phyloP scores from a whole-genome alignment of 2,113 vertebrate species.

The Gracilinanus agilis region DNA sequence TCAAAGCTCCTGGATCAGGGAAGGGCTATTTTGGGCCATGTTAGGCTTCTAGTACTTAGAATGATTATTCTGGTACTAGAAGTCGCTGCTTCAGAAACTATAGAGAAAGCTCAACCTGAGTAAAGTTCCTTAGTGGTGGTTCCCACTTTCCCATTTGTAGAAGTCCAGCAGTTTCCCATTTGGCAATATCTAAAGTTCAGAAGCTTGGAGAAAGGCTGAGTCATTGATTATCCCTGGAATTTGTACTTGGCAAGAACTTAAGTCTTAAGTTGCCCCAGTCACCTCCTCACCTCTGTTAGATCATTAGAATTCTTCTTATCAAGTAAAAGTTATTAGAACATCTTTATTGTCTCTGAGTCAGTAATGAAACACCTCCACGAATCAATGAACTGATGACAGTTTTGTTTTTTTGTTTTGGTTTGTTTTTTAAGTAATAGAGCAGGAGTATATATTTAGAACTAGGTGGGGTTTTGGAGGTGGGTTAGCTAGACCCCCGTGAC shows the following conservation, averaged over 20 bases:
- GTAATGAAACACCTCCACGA: background rate
- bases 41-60: too few species aligned
- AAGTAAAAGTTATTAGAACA: constrained; percentile 54
- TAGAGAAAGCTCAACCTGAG: background rate
- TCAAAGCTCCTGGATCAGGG: background rate
- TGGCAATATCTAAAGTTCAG: background rate
- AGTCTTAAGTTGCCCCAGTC: background rate
- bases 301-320: background rate
- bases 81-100: background rate
- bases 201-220: background rate
- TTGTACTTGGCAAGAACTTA: background rate
- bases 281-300: background rate
- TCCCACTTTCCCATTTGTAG: background rate
- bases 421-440: background rate
- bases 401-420: too few species aligned
- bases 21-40: background rate
- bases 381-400: background rate
- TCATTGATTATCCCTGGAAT: background rate
- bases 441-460: background rate
- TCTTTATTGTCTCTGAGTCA: background rate
- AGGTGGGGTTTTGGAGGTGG: background rate
- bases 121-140: background rate
- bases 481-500: background rate
- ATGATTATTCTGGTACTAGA: background rate
- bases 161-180: background rate